Percentiles rank a stretch among this genome's conserved stretches.
phyloP scores from a whole-genome alignment of 2,797 vertebrate species.

The Siniperca obscura region DNA sequence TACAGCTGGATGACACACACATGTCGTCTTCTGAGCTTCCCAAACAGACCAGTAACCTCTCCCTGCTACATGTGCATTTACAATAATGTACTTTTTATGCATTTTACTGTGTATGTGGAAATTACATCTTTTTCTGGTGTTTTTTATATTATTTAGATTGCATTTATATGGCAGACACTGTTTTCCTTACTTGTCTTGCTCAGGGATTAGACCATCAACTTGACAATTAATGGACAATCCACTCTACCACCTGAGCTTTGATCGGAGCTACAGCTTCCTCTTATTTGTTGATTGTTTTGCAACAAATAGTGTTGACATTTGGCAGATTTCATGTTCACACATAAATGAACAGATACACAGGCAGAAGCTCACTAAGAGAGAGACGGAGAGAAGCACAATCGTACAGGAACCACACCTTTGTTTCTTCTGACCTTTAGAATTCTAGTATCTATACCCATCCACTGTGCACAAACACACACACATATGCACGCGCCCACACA shows the following conservation, averaged over 20 bases:
- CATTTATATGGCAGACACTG: slow-evolving; percentile 28
- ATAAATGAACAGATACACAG: not conserved
- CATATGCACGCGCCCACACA: slow-evolving; percentile 26
- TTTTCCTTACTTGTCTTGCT: slow-evolving; percentile 24
- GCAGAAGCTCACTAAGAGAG: not conserved
- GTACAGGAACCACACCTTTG: slow-evolving; percentile 24
- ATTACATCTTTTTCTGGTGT: not conserved
- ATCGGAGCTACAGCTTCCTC: not conserved
- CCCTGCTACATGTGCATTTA: slow-evolving; percentile 59
- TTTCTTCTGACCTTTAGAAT: slow-evolving; percentile 53
- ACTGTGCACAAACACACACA: not conserved
- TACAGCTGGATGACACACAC: slow-evolving; percentile 82
- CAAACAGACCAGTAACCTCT: slow-evolving; percentile 62
- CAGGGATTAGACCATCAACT: slow-evolving; percentile 5
- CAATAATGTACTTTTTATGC: slow-evolving; percentile 25
- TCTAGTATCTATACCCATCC: slow-evolving; percentile 8
- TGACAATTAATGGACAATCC: not conserved
- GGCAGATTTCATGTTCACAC: slow-evolving; percentile 3
- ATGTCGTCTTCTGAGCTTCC: slow-evolving; percentile 61
- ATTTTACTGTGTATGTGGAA: slow-evolving; percentile 10
- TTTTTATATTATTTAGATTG: slow-evolving; percentile 31
- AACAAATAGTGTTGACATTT: not conserved
- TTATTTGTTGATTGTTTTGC: slow-evolving; percentile 12
- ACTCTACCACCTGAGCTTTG: not conserved
- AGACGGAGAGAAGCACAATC: not conserved